phyloP scores from a whole-genome alignment of 2,888 invertebrate species.

The Lasioglossum malachurum region DNA sequence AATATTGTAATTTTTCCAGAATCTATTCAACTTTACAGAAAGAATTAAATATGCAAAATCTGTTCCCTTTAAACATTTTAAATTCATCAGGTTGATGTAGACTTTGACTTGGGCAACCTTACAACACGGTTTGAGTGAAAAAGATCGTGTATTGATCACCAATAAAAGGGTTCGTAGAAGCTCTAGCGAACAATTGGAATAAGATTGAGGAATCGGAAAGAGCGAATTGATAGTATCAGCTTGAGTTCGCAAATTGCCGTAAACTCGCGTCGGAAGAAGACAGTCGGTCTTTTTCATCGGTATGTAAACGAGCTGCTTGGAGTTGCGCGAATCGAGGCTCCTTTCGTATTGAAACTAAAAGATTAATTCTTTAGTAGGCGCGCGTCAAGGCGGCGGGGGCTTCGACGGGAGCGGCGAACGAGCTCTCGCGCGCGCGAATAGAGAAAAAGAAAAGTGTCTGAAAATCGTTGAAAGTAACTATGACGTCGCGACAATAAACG shows the following conservation, averaged over 20 bases:
- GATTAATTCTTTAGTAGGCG: slow-evolving; percentile 4
- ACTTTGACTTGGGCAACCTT: no score
- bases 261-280: background rate
- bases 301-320: background rate
- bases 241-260: background rate
- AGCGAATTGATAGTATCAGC: background rate
- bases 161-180: background rate
- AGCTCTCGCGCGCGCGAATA: background rate
- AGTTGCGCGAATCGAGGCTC: background rate
- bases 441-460: background rate
- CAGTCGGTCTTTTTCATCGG: background rate
- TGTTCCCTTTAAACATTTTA: no score
- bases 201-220: background rate
- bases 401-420: background rate
- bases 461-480: slow-evolving; percentile 8
- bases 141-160: no score
- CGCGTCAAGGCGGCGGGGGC: background rate
- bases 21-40: no score
- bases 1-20: no score
- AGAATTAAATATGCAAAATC: no score
- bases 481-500: slow-evolving; percentile 13
- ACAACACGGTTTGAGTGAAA: no score
- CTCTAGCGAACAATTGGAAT: background rate
- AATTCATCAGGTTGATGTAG: no score
- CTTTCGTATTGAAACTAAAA: background rate